phyloP scores from a whole-genome alignment of 2,888 invertebrate species.

The Lamellibrachia columna region DNA sequence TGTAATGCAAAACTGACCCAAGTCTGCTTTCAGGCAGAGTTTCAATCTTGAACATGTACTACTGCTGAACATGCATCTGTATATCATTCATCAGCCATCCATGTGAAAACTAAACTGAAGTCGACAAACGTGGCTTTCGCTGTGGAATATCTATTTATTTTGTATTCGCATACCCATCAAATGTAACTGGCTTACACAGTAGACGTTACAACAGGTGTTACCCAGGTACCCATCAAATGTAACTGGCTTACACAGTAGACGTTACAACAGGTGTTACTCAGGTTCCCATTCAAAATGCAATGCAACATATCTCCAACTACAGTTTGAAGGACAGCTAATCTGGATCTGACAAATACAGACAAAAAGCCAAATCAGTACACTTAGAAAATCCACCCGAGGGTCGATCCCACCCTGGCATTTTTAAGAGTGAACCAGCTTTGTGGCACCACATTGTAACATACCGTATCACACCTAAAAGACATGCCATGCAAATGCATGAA shows the following conservation, averaged over 20 bases:
- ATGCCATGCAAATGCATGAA: neutral
- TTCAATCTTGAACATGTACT: neutral
- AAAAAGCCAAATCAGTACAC: slow-evolving; percentile 16
- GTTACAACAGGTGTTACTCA: neutral
- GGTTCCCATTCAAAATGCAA: neutral
- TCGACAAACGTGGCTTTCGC: neutral
- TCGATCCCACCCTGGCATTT: neutral
- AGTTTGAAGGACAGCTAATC: neutral
- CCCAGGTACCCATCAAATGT: neutral
- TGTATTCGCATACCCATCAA: neutral
- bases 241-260: neutral
- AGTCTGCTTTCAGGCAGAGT: neutral
- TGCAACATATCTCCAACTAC: neutral
- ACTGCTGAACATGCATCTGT: neutral
- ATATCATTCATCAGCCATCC: neutral
- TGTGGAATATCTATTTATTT: slow-evolving; percentile 12
- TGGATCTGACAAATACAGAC: neutral
- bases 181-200: neutral
- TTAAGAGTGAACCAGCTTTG: neutral
- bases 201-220: neutral
- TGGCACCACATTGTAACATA: neutral
- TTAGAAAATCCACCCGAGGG: neutral
- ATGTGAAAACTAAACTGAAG: neutral
- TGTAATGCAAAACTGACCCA: too few species aligned
- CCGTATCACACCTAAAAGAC: neutral